Conservation (phyloP, 2,113 vertebrate species). For the Poeciliopsis prolifica region DNA sequence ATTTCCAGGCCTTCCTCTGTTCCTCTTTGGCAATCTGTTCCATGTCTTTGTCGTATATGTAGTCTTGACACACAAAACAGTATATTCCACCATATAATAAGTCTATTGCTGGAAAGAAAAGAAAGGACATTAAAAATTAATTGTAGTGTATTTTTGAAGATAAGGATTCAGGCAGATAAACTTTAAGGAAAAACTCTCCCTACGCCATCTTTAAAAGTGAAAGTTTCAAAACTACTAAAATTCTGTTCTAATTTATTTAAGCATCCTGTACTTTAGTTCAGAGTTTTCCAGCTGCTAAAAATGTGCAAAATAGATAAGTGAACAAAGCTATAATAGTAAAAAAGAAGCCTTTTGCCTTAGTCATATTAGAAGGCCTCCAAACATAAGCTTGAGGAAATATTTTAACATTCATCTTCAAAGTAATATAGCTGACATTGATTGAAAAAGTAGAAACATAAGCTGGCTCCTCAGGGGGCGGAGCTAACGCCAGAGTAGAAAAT, state of each 20-base stretch:
- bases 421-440: too few species aligned
- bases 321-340: too few species aligned
- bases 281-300: too few species aligned
- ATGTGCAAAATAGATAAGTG: too few species aligned
- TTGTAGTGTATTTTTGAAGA: constrained; percentile 28
- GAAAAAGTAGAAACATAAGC: too few species aligned
- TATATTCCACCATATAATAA: constrained; percentile 98
- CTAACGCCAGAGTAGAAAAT: too few species aligned
- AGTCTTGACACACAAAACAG: constrained; percentile 99
- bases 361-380: too few species aligned
- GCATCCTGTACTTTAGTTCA: too few species aligned
- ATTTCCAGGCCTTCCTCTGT: constrained; percentile 97
- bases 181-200: constrained; percentile 12
- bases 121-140: constrained; percentile 48
- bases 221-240: not conserved
- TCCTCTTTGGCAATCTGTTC: constrained; percentile 99
- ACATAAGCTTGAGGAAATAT: too few species aligned
- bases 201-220: not conserved
- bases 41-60: constrained; percentile 99
- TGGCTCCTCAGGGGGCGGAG: too few species aligned
- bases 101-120: constrained; percentile 87
- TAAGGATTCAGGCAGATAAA: not conserved
- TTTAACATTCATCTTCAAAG: too few species aligned
- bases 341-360: too few species aligned
- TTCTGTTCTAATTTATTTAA: not conserved